phyloP scores from a whole-genome alignment of 2,797 vertebrate genomes.

The Caiman crocodilus region DNA sequence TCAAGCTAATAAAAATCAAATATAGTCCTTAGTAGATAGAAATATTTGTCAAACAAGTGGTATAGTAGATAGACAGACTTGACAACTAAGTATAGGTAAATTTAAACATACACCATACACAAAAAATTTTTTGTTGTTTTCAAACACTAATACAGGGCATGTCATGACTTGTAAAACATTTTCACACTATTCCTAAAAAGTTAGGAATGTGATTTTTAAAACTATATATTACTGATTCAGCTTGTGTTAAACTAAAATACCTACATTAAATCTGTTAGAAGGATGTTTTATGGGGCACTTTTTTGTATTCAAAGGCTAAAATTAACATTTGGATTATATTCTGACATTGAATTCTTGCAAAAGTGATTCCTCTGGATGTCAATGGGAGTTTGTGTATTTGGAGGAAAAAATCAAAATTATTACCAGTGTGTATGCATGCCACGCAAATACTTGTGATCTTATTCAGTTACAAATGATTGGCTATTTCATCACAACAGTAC shows the following conservation, averaged over 20 bases:
- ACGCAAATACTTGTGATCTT: not conserved
- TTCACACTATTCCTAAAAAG: not conserved
- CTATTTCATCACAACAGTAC: not conserved
- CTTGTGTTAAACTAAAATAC: not conserved
- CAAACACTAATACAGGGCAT: not conserved
- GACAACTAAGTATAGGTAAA: slow-evolving; percentile 23
- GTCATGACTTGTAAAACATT: not conserved
- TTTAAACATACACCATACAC: not conserved
- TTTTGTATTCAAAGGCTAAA: not conserved
- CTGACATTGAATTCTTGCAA: not conserved
- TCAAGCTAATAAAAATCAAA: slow-evolving; percentile 45
- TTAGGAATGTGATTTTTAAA: not conserved
- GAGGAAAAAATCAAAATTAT: not conserved
- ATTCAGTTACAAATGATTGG: not conserved
- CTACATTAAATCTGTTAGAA: not conserved
- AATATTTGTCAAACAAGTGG: slow-evolving; percentile 32
- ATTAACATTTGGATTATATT: not conserved
- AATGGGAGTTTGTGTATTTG: not conserved
- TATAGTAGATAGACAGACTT: not conserved
- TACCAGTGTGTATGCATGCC: not conserved
- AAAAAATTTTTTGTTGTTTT: not conserved
- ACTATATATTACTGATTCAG: not conserved
- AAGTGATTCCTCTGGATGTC: not conserved
- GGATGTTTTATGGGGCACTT: not conserved
- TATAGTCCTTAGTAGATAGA: slow-evolving; percentile 17